Evolutionary conservation across 92 coral and sea anemone species (phyloP).

Genomic region (Palythoa grandis): DNA sequence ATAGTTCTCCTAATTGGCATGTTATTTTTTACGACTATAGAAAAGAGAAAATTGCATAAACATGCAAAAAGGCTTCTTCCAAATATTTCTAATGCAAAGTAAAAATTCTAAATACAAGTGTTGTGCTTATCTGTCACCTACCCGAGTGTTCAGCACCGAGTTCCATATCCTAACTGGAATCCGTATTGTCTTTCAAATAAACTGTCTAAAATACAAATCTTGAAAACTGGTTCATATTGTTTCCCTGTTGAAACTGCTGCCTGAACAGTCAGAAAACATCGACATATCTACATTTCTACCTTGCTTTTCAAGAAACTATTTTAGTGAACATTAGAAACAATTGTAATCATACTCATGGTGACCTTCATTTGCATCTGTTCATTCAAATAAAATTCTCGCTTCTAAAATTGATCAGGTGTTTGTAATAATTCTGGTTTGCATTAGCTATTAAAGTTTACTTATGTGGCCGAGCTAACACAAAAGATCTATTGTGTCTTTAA

Average conservation of each 20-base stretch:
- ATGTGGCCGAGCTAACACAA: constrained; percentile 36
- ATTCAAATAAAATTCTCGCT: constrained; percentile 6
- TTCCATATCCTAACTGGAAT: neutral
- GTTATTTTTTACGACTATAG: neutral
- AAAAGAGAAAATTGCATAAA: neutral
- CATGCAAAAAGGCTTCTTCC: neutral
- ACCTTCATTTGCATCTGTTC: constrained; percentile 21
- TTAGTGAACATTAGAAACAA: neutral
- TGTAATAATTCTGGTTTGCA: constrained; percentile 24
- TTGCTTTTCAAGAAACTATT: neutral
- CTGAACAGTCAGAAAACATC: neutral
- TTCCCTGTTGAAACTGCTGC: neutral
- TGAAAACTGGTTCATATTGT: neutral
- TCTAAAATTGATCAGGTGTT: constrained; percentile 13
- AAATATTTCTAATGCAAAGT: neutral
- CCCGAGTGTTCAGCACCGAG: neutral
- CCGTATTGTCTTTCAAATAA: neutral
- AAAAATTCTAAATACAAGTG: neutral
- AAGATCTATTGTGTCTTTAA: constrained; percentile 48
- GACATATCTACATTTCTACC: neutral
- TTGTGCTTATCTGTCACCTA: constrained; percentile 9
- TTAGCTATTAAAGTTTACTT: constrained; percentile 57
- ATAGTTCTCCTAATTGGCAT: neutral
- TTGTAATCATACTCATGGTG: neutral
- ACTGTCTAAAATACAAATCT: neutral